Percentiles rank a stretch among this genome's conserved stretches.
Evolutionary conservation across 2,797 vertebrate genomes (phyloP).

Genomic region (Bradypodion ventrale): DNA sequence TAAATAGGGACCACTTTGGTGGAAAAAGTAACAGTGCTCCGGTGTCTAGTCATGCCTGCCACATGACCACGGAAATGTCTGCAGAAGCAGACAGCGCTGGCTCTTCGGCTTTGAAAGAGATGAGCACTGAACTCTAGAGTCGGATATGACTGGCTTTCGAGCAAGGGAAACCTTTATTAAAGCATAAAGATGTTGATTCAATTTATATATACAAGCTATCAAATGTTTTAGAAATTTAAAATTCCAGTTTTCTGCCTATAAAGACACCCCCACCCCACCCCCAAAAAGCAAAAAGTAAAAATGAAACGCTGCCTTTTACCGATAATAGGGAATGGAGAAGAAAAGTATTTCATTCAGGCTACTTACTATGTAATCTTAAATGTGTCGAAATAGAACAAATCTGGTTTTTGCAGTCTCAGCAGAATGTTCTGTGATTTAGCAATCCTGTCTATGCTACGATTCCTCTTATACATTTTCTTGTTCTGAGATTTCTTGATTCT

Average conservation of each 20-base stretch:
- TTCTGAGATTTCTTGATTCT: background rate
- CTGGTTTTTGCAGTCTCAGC: background rate
- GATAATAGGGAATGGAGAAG: background rate
- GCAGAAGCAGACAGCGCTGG: no score
- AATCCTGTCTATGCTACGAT: background rate
- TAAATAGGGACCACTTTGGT: no score
- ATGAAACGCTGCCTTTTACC: background rate
- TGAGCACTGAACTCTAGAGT: no score
- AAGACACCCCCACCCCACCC: no score
- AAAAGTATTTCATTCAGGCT: background rate
- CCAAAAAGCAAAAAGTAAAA: background rate
- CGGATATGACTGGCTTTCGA: no score
- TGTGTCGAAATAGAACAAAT: background rate
- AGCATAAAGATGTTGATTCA: background rate
- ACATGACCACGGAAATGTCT: no score
- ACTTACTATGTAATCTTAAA: background rate
- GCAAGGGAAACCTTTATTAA: no score
- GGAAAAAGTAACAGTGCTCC: no score
- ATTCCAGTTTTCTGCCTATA: background rate
- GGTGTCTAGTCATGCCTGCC: no score
- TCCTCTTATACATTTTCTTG: background rate
- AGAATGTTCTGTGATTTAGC: background rate
- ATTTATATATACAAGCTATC: background rate
- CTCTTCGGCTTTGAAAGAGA: no score
- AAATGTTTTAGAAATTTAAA: background rate